Base-by-base conservation (phyloP, 2,888 invertebrate species). In the Plagiodera versicolora region DNA sequence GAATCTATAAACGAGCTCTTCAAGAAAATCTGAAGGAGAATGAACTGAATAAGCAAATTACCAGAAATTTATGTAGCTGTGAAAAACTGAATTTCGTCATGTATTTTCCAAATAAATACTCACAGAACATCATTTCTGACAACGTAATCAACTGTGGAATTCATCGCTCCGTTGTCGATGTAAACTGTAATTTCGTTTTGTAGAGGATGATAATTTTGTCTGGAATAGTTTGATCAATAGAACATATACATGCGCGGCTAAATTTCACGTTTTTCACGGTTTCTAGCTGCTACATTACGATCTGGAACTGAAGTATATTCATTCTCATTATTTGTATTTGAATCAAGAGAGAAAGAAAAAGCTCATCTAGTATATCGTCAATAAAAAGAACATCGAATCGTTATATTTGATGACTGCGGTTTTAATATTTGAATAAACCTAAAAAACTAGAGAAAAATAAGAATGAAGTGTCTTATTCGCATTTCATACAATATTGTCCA, bases 151-250 rank as follows among this genome's bases (percentile, higher is more conserved):
- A 56, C 24, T 14, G 24, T 17, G 3, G 44, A 11, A 53, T 53
- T 53, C 53, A 53, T 53, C n/a, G 39, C 11, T 24, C 19, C 24
- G 19, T 19, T 20, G 9, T 51, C 4, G 51, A 51, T 19, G 35
- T 32, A 8, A 32, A 53, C 44, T 44, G 53, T n/a, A 44, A 19
- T 24, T 24, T 24, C 28, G 16, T 10, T 39, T 44, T 44, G 44
- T 44, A 10, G 18, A 44, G 44, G 44, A 39, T 53, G 24, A 44
- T 28, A 14, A 53, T 39, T 53, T 45, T 45, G 53, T 44, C 53
- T 35, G 47, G 30, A 48, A 53, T 53, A 48, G 56, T 56, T 56
- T 56, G 56, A 56, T 56, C 56, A 50, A 56, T 56, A 56, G 30
- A 48, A 35, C 48, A 35, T 32, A 48, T 35, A 32, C 48, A 47